A percentile compares a stretch with the other conserved stretches of the same genome.
Evolutionary conservation across 2,888 invertebrate genomes (phyloP).

Genomic region (Lithodes maja): DNA sequence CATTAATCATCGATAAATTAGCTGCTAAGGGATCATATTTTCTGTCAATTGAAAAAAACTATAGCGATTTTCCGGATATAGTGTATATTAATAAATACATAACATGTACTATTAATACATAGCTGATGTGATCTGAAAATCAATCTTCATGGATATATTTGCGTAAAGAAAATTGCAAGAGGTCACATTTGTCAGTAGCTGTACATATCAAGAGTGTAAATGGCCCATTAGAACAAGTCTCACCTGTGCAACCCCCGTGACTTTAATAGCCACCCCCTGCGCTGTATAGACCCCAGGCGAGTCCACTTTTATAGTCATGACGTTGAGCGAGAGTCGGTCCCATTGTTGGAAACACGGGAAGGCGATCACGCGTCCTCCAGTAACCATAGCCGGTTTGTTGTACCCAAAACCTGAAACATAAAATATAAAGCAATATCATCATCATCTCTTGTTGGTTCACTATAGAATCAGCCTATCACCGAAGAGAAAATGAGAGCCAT

Average conservation of each 20-base stretch:
- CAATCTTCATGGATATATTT: too few relatives aligned
- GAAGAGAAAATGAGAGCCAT: background rate
- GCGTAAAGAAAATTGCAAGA: too few relatives aligned
- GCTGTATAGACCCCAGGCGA: constrained; percentile 50
- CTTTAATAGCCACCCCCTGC: constrained; percentile 53
- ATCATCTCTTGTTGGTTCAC: background rate
- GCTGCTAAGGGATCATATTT: too few relatives aligned
- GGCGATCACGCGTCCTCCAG: constrained; percentile 46
- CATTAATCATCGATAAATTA: too few relatives aligned
- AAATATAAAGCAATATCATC: too few relatives aligned
- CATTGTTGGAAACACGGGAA: constrained; percentile 44
- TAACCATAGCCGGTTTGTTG: constrained; percentile 47
- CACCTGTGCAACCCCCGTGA: constrained; percentile 62
- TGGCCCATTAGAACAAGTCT: background rate
- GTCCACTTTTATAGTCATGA: constrained; percentile 44
- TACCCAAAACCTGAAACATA: constrained; percentile 34
- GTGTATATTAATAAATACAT: too few relatives aligned
- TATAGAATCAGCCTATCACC: background rate
- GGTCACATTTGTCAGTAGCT: too few relatives aligned
- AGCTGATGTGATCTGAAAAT: too few relatives aligned
- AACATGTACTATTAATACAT: too few relatives aligned
- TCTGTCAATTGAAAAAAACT: too few relatives aligned
- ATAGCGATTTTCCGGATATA: too few relatives aligned
- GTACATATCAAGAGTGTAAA: too few relatives aligned
- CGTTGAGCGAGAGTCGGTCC: constrained; percentile 54